phyloP scores from a whole-genome alignment of 2,113 vertebrate species.

The Riparia riparia region DNA sequence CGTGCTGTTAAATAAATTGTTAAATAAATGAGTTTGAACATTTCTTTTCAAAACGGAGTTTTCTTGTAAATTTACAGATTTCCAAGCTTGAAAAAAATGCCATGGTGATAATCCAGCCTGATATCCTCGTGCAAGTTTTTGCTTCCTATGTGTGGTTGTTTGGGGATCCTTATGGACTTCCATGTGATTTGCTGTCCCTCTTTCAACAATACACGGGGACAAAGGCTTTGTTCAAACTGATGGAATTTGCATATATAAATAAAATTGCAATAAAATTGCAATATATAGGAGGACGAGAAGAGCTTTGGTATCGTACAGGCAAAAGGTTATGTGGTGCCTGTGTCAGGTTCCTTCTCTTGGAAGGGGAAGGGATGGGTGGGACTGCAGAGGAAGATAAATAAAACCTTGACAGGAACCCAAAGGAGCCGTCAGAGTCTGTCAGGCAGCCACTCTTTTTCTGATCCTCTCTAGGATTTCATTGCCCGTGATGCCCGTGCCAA shows the following conservation, averaged over 20 bases:
- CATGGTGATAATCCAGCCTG: not conserved
- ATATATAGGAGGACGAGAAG: not conserved
- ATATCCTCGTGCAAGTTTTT: not conserved
- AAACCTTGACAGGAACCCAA: not conserved
- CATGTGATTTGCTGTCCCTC: not conserved
- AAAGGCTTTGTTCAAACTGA: not conserved
- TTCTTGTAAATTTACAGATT: not conserved
- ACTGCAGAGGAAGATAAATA: constrained; percentile 17
- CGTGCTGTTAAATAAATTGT: not conserved
- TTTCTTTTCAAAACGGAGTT: not conserved
- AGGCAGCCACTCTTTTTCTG: not conserved
- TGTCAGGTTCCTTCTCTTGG: not conserved
- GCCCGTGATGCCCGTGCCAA: not conserved
- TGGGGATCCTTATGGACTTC: not conserved
- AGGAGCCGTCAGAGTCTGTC: not conserved
- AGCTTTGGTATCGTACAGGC: not conserved
- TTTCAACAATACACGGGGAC: not conserved
- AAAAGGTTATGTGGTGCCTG: not conserved
- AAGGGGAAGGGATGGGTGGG: not conserved
- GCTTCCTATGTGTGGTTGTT: not conserved
- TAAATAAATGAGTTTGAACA: not conserved
- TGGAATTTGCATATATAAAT: not conserved
- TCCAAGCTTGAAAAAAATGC: not conserved
- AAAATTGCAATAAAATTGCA: not conserved
- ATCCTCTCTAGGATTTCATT: not conserved